Evolutionary conservation across 2,113 vertebrate genomes (phyloP).

Genomic region (Oncorhynchus tshawytscha): DNA sequence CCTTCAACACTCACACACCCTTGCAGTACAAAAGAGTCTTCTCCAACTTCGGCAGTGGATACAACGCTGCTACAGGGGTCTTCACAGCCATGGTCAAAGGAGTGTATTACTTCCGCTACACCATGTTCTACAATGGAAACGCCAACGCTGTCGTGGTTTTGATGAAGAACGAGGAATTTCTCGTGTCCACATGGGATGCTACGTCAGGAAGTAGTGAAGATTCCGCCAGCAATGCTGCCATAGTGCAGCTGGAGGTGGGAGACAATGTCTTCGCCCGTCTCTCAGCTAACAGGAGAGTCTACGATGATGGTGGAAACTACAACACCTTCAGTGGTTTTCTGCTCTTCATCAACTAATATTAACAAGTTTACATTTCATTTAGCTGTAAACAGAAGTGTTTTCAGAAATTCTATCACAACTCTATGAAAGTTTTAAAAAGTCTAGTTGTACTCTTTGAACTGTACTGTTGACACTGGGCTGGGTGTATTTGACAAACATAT

Average conservation of each 20-base stretch:
- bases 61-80: not conserved
- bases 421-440: too few relatives aligned
- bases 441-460: too few relatives aligned
- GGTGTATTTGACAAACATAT: too few relatives aligned
- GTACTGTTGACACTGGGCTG: too few relatives aligned
- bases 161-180: not conserved
- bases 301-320: not conserved
- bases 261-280: not conserved
- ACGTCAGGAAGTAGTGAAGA: not conserved
- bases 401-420: too few relatives aligned
- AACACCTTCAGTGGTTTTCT: constrained; percentile 2
- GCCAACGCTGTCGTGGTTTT: not conserved
- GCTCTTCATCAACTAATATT: not conserved
- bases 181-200: not conserved
- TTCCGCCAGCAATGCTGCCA: not conserved
- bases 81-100: not conserved
- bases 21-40: not conserved
- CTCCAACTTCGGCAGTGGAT: not conserved
- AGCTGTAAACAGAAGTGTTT: too few relatives aligned
- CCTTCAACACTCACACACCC: not conserved
- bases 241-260: not conserved
- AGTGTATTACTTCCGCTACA: not conserved
- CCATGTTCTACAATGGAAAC: not conserved
- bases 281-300: not conserved
- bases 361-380: too few relatives aligned